Conservation (phyloP, 2,797 vertebrate species). For the Sebastes nivosus region DNA sequence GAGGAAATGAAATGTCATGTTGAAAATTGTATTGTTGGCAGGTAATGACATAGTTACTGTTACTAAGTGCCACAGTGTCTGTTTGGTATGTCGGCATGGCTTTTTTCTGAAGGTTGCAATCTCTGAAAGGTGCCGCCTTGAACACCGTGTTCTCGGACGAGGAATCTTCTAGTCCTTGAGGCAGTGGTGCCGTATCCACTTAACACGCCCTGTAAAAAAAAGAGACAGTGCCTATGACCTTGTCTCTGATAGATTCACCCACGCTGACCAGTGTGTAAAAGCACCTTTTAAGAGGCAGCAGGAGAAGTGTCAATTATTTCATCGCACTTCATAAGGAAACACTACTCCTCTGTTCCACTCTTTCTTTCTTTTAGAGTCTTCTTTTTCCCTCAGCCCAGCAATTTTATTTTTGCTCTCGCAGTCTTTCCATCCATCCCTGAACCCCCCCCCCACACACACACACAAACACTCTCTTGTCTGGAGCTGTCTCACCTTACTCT, state of each 20-base stretch:
- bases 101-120: slow-evolving; percentile 32
- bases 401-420: slow-evolving; percentile 44
- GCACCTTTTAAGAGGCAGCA: slow-evolving; percentile 1
- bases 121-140: slow-evolving; percentile 10
- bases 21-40: slow-evolving; percentile 34
- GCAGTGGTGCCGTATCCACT: not conserved
- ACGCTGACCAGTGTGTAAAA: slow-evolving; percentile 7
- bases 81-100: not conserved
- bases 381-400: slow-evolving; percentile 8
- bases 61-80: slow-evolving; percentile 2
- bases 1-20: slow-evolving; percentile 34
- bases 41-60: slow-evolving; percentile 33
- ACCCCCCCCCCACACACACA: not conserved
- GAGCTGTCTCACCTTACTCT: slow-evolving; percentile 66
- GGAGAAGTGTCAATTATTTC: slow-evolving; percentile 39
- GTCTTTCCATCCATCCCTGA: slow-evolving; percentile 5
- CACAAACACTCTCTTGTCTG: not conserved
- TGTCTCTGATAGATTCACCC: slow-evolving; percentile 15
- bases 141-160: not conserved
- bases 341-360: slow-evolving; percentile 4
- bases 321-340: slow-evolving; percentile 39
- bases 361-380: not conserved
- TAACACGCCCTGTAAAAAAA: slow-evolving; percentile 1
- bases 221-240: slow-evolving; percentile 26
- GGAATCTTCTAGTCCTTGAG: not conserved